Evolutionary conservation across 2,113 vertebrate species (phyloP).

Genomic region (Lynx canadensis): DNA sequence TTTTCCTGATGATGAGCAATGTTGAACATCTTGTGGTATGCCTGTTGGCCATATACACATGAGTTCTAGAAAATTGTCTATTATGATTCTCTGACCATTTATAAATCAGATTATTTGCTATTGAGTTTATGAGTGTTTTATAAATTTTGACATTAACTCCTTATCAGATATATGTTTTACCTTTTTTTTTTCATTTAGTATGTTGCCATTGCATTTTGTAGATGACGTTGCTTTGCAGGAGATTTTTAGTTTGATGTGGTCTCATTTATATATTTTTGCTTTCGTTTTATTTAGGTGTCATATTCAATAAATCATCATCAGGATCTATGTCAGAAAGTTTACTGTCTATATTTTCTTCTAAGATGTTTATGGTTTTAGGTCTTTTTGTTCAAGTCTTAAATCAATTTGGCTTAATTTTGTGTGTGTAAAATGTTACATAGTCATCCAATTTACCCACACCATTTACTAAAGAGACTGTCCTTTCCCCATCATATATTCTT

Average conservation of each 20-base stretch:
- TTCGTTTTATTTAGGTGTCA: not conserved
- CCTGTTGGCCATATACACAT: not conserved
- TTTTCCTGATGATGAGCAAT: not conserved
- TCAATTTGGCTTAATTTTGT: not conserved
- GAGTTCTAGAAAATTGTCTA: not conserved
- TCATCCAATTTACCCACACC: not conserved
- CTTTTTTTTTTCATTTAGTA: not conserved
- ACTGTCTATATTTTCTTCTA: not conserved
- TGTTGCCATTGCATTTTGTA: not conserved
- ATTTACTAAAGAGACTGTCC: not conserved
- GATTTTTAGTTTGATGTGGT: not conserved
- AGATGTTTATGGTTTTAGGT: not conserved
- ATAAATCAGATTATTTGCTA: not conserved
- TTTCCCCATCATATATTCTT: not conserved
- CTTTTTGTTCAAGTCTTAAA: not conserved
- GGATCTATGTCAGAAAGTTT: not conserved
- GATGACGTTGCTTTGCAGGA: not conserved
- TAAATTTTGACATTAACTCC: not conserved
- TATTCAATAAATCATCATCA: not conserved
- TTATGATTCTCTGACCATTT: not conserved
- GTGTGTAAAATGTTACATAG: not conserved
- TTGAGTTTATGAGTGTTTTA: not conserved
- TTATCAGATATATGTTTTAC: not conserved
- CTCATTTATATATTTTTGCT: not conserved
- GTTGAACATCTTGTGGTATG: not conserved